Conservation (phyloP, 2,888 invertebrate species). For the Volucella inflata region DNA sequence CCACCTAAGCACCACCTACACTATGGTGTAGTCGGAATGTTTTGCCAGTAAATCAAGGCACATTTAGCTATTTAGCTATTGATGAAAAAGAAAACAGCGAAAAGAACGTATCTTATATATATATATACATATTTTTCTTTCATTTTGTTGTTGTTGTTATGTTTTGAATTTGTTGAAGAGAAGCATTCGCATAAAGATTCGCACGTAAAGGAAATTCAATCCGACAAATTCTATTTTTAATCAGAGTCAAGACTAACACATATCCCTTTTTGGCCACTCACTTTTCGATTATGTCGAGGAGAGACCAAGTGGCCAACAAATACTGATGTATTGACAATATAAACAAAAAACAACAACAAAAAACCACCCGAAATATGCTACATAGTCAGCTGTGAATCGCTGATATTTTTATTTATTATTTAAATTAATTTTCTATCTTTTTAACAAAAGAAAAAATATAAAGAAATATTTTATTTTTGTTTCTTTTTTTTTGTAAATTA, state of each 20-base stretch:
- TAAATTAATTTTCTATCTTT: no score
- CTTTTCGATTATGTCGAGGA: conserved; percentile 73
- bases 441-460: background rate
- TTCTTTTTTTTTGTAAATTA: conserved; percentile 22
- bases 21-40: conserved; percentile 43
- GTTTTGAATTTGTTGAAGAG: conserved; percentile 16
- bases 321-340: conserved; percentile 55
- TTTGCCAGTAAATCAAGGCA: conserved; percentile 66
- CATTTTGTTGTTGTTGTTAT: background rate
- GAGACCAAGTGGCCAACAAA: conserved; percentile 71
- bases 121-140: no score
- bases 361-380: background rate
- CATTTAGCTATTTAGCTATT: conserved; percentile 43
- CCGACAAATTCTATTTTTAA: conserved; percentile 70
- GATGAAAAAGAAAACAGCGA: conserved; percentile 24
- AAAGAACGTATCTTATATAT: conserved; percentile 14
- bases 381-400: conserved; percentile 59
- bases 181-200: conserved; percentile 56
- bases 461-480: conserved; percentile 17
- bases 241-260: conserved; percentile 75
- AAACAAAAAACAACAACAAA: conserved; percentile 53
- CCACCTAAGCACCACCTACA: conserved; percentile 53
- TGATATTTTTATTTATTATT: conserved; percentile 16
- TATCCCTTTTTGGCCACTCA: conserved; percentile 77
- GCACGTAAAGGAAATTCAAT: conserved; percentile 75